Base-by-base conservation (phyloP, 2,888 invertebrate species). In the Luffia ferchaultella region DNA sequence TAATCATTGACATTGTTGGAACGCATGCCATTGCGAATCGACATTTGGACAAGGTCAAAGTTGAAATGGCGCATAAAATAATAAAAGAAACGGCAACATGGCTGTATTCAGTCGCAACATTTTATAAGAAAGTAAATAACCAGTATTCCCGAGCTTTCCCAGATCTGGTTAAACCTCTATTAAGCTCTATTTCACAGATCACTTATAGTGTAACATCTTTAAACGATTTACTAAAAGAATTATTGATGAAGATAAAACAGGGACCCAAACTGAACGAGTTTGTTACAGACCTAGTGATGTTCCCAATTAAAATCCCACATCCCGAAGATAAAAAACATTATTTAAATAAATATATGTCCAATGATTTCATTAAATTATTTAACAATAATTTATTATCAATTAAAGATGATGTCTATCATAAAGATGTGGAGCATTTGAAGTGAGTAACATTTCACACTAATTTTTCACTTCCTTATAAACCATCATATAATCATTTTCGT, bases 91-190 rank as follows among this genome's bases (percentile, higher is more conserved):
- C 78, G 0, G 58, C 73, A 1, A 82, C 77, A 0, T 87, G 87
- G 86, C 65, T 85, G 20, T 70, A 77, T 54, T 88, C 89, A 0
- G 68, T 86, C 5, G 75, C 83, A 50, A 80, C 77, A 40, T 89
- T 90, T 62, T 77, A 84, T 43, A 79, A 78, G 47, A 85, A 85
- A 61, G 64, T 90, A 19, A 80, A 88, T 18, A 69, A 62, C 2
- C 70, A 69, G 0, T 91, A 88, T 63, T 75, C 86, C 0, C 77
- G 87, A 1, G 87, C 88, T n/a, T 95, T 93, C 64, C 91, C 91
- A 0, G 96, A 96, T 67, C 78, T 96, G 49, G 86, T 91, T 0
- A 85, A 88, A 53, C 93, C 95, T 0, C 73, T 95, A 16, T 78
- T 91, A 47, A 82, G 87, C 50, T 90, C 91, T 0, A 66, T 93